Conservation (phyloP, 2,113 vertebrate genomes). For the Melanotaenia duboulayi region DNA sequence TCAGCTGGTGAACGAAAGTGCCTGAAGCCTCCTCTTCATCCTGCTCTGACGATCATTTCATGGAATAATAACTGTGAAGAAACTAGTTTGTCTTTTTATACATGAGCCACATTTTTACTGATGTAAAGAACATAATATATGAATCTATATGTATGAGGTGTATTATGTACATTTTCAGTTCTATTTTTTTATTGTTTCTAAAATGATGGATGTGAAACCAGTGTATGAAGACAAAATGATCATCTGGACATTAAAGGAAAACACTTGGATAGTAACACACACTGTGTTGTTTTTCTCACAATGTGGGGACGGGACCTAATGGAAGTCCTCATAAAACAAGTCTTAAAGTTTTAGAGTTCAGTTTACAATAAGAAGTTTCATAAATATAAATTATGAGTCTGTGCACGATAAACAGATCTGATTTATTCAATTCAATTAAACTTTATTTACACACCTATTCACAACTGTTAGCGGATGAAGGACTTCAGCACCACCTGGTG, state of each 20-base stretch:
- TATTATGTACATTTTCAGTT: slow-evolving; percentile 93
- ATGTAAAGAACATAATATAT: slow-evolving; percentile 77
- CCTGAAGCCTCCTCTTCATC: slow-evolving; percentile 88
- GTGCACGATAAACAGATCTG: too few species aligned
- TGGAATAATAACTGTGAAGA: slow-evolving; percentile 64
- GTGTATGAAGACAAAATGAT: slow-evolving; percentile 86
- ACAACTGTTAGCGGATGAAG: too few species aligned
- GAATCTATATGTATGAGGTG: slow-evolving; percentile 80
- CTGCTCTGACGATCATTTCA: slow-evolving; percentile 83
- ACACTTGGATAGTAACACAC: background rate
- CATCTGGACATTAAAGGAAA: slow-evolving; percentile 50
- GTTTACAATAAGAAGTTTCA: too few species aligned
- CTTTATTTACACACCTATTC: too few species aligned
- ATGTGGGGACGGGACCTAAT: too few species aligned
- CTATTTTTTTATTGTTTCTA: slow-evolving; percentile 92
- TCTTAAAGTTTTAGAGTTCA: too few species aligned
- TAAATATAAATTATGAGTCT: too few species aligned
- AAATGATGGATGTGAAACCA: slow-evolving; percentile 85
- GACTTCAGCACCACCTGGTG: background rate
- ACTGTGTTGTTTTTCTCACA: background rate
- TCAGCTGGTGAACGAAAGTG: slow-evolving; percentile 86
- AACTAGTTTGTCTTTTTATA: slow-evolving; percentile 72
- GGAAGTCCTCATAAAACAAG: too few species aligned
- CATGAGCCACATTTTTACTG: slow-evolving; percentile 91
- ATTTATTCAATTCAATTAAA: too few species aligned